These are phyloP conservation scores for Microplitis mediator DNA, from an alignment of 1,140 invertebrate species.

Conservation along the genomic window DNA sequence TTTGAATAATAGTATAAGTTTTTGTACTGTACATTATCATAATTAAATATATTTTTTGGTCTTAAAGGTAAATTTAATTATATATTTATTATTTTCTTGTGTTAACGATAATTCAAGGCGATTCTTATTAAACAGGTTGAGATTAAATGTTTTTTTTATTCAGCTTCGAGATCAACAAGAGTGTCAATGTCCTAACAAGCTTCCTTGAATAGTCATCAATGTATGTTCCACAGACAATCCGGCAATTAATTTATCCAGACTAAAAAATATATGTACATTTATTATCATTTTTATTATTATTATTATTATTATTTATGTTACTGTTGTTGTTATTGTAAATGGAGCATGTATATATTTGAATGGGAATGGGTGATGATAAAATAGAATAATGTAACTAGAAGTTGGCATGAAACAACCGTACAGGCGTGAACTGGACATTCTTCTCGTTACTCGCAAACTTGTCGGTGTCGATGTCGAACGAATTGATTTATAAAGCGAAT, in stretches of 20 bases:
- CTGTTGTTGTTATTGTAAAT: no score
- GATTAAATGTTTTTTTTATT: background rate
- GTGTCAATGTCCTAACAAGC: slow-evolving; percentile 14
- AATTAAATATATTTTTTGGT: no score
- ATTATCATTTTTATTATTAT: no score
- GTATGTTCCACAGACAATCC: background rate
- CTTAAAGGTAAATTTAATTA: no score
- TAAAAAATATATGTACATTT: background rate
- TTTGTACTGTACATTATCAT: no score
- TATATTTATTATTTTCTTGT: background rate
- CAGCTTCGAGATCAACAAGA: background rate
- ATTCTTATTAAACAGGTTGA: background rate
- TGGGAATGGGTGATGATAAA: background rate
- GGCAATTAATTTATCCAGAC: background rate
- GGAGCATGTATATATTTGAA: background rate
- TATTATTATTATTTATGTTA: no score
- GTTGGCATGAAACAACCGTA: background rate
- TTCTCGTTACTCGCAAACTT: slow-evolving; percentile 24
- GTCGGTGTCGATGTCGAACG: slow-evolving; percentile 18
- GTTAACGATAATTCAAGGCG: slow-evolving; percentile 18
- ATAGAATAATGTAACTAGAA: background rate
- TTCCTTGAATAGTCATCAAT: slow-evolving; percentile 6
- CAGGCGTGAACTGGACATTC: slow-evolving; percentile 5
- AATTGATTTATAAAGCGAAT: slow-evolving; percentile 23
- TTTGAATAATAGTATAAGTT: no score